A percentile compares a stretch with the other conserved stretches of the same genome.
These are phyloP conservation scores for Eumeta japonica DNA, from an alignment of 1,140 invertebrate species.

Conservation along the genomic window DNA sequence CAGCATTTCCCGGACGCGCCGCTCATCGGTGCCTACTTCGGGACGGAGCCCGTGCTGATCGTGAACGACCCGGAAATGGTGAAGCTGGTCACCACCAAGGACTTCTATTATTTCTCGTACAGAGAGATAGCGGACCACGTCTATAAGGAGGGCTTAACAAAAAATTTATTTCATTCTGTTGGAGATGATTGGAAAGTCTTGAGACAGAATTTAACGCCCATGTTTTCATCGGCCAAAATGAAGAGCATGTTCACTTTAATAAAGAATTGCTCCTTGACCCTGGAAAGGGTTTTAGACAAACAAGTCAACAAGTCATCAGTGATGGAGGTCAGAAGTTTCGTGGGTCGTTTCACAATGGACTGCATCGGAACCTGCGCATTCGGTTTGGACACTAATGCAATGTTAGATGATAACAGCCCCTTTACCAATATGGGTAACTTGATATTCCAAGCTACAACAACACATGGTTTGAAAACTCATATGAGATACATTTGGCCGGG, in stretches of 20 bases:
- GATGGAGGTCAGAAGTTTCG: slow-evolving; percentile 34
- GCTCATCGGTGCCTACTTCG: slow-evolving; percentile 47
- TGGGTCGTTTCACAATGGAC: slow-evolving; percentile 53
- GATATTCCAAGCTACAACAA: slow-evolving; percentile 17
- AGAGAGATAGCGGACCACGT: slow-evolving; percentile 13
- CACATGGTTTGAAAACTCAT: slow-evolving; percentile 7
- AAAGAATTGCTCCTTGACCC: slow-evolving; percentile 5
- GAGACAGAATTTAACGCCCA: slow-evolving; percentile 52
- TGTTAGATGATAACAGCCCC: slow-evolving; percentile 45
- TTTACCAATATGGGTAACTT: slow-evolving; percentile 50
- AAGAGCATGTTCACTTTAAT: slow-evolving; percentile 39
- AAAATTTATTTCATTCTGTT: slow-evolving; percentile 27
- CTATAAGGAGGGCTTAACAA: slow-evolving; percentile 11
- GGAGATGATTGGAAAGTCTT: slow-evolving; percentile 52
- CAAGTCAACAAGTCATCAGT: neutral
- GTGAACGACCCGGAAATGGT: slow-evolving; percentile 49
- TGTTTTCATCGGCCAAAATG: slow-evolving; percentile 58
- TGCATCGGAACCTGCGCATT: slow-evolving; percentile 58
- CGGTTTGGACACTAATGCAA: slow-evolving; percentile 52
- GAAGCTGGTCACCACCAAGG: slow-evolving; percentile 44
- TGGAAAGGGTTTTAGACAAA: neutral
- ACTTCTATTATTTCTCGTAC: slow-evolving; percentile 53
- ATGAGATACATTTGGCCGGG: slow-evolving; percentile 13
- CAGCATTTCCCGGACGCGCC: slow-evolving; percentile 7
- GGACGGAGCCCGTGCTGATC: slow-evolving; percentile 49